Evolutionary conservation across 2,113 vertebrate genomes (phyloP), one percentile per base, ranked within the genome.

Genomic region (Etheostoma spectabile): DNA sequence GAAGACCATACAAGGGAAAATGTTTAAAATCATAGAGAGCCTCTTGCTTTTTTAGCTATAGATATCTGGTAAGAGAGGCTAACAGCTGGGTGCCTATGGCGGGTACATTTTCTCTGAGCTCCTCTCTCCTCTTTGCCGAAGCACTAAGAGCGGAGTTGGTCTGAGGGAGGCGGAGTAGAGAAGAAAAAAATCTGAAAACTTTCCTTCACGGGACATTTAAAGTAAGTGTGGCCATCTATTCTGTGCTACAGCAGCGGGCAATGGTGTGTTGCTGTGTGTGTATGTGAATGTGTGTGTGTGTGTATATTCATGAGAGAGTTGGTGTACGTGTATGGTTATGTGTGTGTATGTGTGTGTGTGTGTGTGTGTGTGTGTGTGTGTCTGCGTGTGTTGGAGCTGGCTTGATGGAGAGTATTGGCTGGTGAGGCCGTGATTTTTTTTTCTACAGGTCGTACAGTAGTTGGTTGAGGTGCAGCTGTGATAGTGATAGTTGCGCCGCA

Each of bases 161-260:
- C 88, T 88, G 83, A 89, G 89, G 84, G 92, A 92, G 87, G 87
- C 51, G 87, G 85, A 90, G 91, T 83, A 86, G 82, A 95, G 95
- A 95, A 94, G 95, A 96, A 96, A 96, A 89, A 91, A 93, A 96
- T 95, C 95, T 94, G 95, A 96, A 96, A 97, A 97, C 96, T 97
- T 97, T 98, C 95, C 97, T 99, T 96, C 96, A 96, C 96, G 95
- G 97, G 97, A 98, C 96, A 96, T 97, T 93, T 96, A 97, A 97
- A 97, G 98, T 99, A 99, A 99, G 98, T 99, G 97, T 95, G 96
- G 95, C 93, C 95, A 95, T 96, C 93, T 97, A 95, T 97, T 98
- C 96, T 97, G 96, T 96, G 96, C 96, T 96, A 92, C 95, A 94
- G 93, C 93, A 83, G 83, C 59, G 92, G 73, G 95, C 94, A 91